Evolutionary conservation across 2,888 invertebrate species (phyloP).

Genomic region (Andrena bucephala): DNA sequence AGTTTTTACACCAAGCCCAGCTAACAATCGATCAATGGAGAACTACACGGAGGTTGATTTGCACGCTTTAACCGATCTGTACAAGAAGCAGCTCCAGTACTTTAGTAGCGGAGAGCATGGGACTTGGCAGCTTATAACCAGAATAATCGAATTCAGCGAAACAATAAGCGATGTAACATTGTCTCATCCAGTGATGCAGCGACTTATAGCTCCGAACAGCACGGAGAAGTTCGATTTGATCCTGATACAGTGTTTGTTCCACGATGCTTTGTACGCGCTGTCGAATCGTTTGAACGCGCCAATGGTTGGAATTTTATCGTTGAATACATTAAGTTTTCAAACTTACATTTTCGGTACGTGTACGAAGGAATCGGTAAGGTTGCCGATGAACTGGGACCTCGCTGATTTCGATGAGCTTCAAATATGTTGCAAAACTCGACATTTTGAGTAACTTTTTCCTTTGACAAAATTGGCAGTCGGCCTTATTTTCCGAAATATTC

Average conservation of each 20-base stretch:
- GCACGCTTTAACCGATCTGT: not conserved
- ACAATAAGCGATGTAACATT: not conserved
- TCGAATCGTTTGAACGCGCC: constrained; percentile 36
- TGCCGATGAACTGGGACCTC: no score
- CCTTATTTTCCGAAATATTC: no score
- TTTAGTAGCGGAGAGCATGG: no score
- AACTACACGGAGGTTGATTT: constrained; percentile 47
- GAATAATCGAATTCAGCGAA: not conserved
- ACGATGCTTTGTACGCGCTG: constrained; percentile 36
- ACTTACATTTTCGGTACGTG: constrained; percentile 18
- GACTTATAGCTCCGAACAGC: constrained; percentile 33
- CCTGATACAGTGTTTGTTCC: constrained; percentile 23
- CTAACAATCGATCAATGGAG: not conserved
- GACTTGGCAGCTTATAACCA: fast-evolving
- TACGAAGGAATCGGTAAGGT: not conserved
- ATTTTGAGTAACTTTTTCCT: no score
- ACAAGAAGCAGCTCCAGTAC: not conserved
- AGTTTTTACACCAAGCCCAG: constrained; percentile 30
- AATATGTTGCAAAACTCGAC: no score
- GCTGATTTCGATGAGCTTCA: no score
- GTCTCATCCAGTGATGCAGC: constrained; percentile 46
- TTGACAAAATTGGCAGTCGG: no score
- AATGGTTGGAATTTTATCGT: constrained; percentile 19
- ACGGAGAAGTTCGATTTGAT: constrained; percentile 49
- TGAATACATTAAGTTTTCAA: fast-evolving